Evolutionary conservation across 2,113 vertebrate genomes (phyloP).

Genomic region (Lophochroa leadbeateri): DNA sequence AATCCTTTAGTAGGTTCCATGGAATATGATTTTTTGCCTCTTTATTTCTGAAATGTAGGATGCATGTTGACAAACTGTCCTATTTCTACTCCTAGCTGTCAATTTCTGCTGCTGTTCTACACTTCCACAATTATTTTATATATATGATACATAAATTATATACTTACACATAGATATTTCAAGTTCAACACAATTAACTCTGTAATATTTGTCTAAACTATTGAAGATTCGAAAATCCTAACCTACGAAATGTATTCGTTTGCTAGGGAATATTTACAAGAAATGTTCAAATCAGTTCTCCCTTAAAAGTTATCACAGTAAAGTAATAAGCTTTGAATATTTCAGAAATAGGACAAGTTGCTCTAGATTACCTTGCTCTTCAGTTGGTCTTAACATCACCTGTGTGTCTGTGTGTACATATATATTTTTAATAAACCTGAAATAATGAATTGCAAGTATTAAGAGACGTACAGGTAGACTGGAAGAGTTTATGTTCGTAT

Average conservation of each 20-base stretch:
- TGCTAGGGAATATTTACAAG: not conserved
- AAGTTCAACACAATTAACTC: not conserved
- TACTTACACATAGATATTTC: not conserved
- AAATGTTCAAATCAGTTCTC: not conserved
- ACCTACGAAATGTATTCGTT: not conserved
- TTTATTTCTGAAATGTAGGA: not conserved
- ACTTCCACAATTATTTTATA: not conserved
- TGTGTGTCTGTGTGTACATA: not conserved
- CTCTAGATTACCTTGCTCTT: not conserved
- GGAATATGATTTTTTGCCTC: not conserved
- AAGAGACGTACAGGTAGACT: not conserved
- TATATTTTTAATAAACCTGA: not conserved
- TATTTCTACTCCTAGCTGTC: not conserved
- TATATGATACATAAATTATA: not conserved
- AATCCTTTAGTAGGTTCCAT: not conserved
- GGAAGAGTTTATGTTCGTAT: not conserved
- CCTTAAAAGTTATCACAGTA: not conserved
- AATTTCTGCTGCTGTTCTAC: not conserved
- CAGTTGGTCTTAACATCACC: not conserved
- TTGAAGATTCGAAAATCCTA: not conserved
- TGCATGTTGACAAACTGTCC: not conserved
- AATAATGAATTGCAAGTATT: not conserved
- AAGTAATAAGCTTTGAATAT: not conserved
- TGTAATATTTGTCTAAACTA: not conserved
- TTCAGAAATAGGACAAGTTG: not conserved